Evolutionary conservation across 2,888 invertebrate genomes (phyloP).

Genomic region (Melolontha melolontha): DNA sequence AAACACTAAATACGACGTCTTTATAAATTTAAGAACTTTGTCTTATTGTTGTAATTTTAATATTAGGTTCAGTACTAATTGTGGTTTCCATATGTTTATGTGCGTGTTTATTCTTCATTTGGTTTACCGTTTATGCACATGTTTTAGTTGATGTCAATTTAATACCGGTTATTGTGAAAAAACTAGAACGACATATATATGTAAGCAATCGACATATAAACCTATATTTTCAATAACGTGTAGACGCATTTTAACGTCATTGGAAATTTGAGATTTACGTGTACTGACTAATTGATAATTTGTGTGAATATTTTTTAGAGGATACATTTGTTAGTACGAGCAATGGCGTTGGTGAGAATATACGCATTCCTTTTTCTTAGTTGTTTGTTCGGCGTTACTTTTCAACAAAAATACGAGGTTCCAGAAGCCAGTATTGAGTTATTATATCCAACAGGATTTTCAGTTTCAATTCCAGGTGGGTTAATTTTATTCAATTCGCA

Average conservation of each 20-base stretch:
- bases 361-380: not conserved
- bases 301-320: not conserved
- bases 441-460: constrained; percentile 71
- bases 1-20: no score
- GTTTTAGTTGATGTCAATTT: no score
- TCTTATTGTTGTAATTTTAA: no score
- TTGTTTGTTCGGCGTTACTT: not conserved
- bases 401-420: constrained; percentile 58
- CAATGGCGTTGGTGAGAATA: constrained; percentile 6
- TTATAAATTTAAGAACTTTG: no score
- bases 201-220: no score
- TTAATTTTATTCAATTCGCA: constrained; percentile 14
- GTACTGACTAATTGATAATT: constrained; percentile 4
- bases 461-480: constrained; percentile 73
- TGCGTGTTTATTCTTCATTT: no score
- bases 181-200: no score
- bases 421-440: constrained; percentile 72
- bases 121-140: no score
- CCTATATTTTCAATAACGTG: no score
- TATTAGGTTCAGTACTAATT: no score
- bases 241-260: constrained; percentile 1
- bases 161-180: no score
- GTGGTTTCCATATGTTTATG: no score
- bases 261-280: constrained; percentile 11
- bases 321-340: not conserved